Evolutionary conservation across 2,113 vertebrate genomes (phyloP).

Genomic region (Rhinolophus sinicus): DNA sequence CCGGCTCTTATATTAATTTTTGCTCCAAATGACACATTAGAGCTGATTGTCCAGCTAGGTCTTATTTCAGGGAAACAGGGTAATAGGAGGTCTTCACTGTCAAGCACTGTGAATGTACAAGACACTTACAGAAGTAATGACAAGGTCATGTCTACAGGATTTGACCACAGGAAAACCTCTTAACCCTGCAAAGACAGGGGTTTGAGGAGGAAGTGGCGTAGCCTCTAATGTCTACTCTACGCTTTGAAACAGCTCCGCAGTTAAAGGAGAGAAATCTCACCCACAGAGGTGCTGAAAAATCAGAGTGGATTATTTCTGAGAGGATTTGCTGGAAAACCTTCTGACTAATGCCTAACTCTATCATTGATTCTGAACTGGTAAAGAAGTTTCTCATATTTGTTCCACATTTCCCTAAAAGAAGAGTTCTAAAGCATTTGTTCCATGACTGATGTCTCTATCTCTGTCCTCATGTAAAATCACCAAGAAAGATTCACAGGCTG

Average conservation of each 20-base stretch:
- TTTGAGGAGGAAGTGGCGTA: neutral
- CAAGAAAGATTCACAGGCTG: neutral
- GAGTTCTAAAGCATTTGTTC: slow-evolving; percentile 23
- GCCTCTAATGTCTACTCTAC: neutral
- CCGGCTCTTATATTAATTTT: too few relatives aligned
- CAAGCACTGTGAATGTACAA: neutral
- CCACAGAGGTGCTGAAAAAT: neutral
- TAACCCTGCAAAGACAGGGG: neutral
- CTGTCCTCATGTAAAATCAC: neutral
- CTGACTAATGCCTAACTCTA: neutral
- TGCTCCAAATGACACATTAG: too few relatives aligned
- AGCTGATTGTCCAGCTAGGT: too few relatives aligned
- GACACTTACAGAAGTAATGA: neutral
- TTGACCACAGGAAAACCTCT: neutral
- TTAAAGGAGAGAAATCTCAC: neutral
- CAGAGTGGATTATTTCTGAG: neutral
- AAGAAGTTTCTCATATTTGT: neutral
- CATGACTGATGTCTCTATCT: slow-evolving; percentile 12
- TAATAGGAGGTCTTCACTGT: neutral
- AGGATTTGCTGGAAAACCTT: neutral
- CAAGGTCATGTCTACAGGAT: neutral
- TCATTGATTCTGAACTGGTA: neutral
- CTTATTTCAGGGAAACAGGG: too few relatives aligned
- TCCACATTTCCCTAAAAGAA: neutral
- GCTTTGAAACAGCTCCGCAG: neutral